These are phyloP conservation scores for Sebastes cheni DNA, from an alignment of 2,797 vertebrate species.

Conservation along the genomic window DNA sequence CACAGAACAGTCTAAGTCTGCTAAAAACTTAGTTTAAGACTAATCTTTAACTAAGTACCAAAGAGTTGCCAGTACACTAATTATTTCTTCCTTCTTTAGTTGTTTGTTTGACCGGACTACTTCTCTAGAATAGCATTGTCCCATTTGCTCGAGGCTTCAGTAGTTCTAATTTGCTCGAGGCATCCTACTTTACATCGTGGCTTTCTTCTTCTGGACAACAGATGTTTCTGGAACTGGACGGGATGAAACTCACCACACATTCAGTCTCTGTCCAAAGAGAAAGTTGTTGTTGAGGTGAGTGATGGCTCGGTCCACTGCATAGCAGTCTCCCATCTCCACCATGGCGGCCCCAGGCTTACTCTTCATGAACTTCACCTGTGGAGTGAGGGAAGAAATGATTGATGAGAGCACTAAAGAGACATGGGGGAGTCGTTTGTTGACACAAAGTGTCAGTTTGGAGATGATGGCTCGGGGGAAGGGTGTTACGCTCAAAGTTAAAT, in stretches of 20 bases:
- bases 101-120: neutral
- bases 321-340: conserved; percentile 97
- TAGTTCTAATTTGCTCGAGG: neutral
- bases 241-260: conserved; percentile 87
- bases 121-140: neutral
- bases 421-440: neutral
- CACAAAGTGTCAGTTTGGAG: too few species aligned
- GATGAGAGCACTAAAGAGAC: neutral
- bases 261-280: conserved; percentile 93
- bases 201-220: too few species aligned
- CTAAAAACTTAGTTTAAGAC: too few species aligned
- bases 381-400: neutral
- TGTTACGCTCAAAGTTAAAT: neutral
- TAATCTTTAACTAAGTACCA: neutral
- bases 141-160: neutral
- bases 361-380: conserved; percentile 97
- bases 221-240: neutral
- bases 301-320: conserved; percentile 92
- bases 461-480: too few species aligned
- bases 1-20: too few species aligned
- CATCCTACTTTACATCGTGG: neutral
- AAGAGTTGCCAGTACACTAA: neutral
- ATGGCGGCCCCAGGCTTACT: conserved; percentile 95
- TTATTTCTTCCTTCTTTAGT: neutral
- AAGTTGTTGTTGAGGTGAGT: conserved; percentile 97